Evolutionary conservation across 2,113 vertebrate genomes (phyloP).

Genomic region (Polypterus bichir): DNA sequence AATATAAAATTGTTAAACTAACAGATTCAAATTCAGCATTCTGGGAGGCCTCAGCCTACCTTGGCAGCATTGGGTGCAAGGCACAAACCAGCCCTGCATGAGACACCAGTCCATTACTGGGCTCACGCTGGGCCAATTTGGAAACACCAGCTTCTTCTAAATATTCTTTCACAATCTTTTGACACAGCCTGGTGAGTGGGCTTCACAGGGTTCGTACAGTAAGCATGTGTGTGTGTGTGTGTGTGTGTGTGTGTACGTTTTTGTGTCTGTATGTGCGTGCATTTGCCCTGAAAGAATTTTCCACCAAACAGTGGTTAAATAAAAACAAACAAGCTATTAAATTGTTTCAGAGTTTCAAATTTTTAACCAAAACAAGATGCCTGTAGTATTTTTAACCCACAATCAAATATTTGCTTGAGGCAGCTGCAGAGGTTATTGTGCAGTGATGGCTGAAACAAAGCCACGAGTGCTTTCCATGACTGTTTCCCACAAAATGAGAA

Average conservation of each 20-base stretch:
- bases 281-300: conserved; percentile 20
- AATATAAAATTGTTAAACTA: too few species aligned
- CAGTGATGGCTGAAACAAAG: background rate
- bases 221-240: conserved; percentile 19
- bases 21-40: too few species aligned
- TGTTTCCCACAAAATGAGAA: too few species aligned
- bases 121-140: too few species aligned
- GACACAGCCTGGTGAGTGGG: too few species aligned
- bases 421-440: background rate
- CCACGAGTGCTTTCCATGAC: background rate
- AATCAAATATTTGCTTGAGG: background rate
- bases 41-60: too few species aligned
- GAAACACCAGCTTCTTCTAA: too few species aligned
- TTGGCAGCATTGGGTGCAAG: too few species aligned
- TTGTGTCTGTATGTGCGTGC: conserved; percentile 2
- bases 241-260: background rate
- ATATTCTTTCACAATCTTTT: too few species aligned
- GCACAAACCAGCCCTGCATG: too few species aligned
- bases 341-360: conserved; percentile 15
- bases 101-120: too few species aligned
- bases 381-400: conserved; percentile 10
- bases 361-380: conserved; percentile 21
- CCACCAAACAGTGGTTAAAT: conserved; percentile 21
- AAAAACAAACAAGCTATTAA: conserved; percentile 19
- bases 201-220: conserved; percentile 16